Percentiles rank a stretch among this genome's conserved stretches.
phyloP scores from a whole-genome alignment of 2,113 vertebrate genomes.

The Nibea albiflora region DNA sequence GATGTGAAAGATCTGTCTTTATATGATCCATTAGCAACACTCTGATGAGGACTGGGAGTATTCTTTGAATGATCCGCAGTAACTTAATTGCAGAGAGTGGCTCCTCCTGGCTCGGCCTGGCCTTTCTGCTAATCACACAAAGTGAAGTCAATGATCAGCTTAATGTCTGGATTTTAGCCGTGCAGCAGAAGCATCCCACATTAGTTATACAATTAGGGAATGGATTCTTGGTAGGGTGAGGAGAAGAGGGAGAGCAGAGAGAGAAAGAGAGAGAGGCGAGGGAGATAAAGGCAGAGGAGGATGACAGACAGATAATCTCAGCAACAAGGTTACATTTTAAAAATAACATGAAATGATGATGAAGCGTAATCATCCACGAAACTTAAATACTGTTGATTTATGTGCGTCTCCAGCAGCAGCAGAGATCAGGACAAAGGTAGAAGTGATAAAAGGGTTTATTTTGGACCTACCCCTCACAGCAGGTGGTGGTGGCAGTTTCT shows the following conservation, averaged over 20 bases:
- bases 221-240: not conserved
- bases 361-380: not conserved
- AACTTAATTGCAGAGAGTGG: conserved; percentile 63
- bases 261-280: not conserved
- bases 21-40: conserved; percentile 24
- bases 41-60: conserved; percentile 7
- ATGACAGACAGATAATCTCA: conserved; percentile 15
- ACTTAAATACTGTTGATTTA: not conserved
- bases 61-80: conserved; percentile 50
- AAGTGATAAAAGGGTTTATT: conserved; percentile 8
- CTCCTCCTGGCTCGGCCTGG: conserved; percentile 45
- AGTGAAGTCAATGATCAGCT: conserved; percentile 70
- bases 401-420: not conserved
- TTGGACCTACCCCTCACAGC: conserved; percentile 78
- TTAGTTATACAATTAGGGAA: conserved; percentile 30
- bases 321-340: not conserved
- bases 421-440: not conserved
- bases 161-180: conserved; percentile 54
- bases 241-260: not conserved
- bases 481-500: conserved; percentile 49
- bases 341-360: not conserved
- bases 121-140: conserved; percentile 65
- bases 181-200: conserved; percentile 53
- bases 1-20: conserved; percentile 10
- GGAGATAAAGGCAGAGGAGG: not conserved